Percentiles rank a stretch among this genome's conserved stretches.
Evolutionary conservation across 2,888 invertebrate genomes (phyloP).

Genomic region (Drosophila greeni): DNA sequence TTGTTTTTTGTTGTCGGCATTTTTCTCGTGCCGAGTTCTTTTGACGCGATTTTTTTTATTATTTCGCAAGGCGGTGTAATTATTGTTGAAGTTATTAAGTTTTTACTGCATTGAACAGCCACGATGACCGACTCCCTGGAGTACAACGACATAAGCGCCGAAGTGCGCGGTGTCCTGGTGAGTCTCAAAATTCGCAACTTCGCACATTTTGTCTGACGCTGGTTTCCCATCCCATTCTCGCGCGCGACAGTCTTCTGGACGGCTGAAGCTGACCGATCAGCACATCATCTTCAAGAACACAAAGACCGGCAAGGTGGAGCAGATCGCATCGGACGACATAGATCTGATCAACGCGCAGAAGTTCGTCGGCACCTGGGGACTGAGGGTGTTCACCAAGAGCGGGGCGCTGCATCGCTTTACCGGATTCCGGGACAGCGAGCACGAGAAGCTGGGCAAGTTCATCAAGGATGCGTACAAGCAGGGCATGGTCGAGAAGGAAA

Average conservation of each 20-base stretch:
- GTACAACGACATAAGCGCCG: conserved; percentile 90
- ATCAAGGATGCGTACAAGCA: conserved; percentile 90
- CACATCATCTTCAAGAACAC: conserved; percentile 95
- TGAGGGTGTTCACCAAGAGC: conserved; percentile 93
- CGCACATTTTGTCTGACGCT: conserved; percentile 36
- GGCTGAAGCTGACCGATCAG: conserved; percentile 94
- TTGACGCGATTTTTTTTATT: background rate
- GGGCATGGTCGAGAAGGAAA: conserved; percentile 93
- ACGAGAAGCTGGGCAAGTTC: conserved; percentile 95
- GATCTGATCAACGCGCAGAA: conserved; percentile 95
- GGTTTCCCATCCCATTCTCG: background rate
- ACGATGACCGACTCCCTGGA: conserved; percentile 89
- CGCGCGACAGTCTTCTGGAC: conserved; percentile 88
- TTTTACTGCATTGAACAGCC: conserved; percentile 13
- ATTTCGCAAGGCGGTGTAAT: conserved; percentile 43
- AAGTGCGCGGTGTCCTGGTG: conserved; percentile 93
- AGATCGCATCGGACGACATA: conserved; percentile 90
- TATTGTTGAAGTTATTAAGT: conserved; percentile 23
- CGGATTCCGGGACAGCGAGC: conserved; percentile 95
- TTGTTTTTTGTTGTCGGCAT: conserved; percentile 37
- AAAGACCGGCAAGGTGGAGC: conserved; percentile 97
- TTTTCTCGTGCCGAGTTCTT: conserved; percentile 35
- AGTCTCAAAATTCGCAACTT: conserved; percentile 67
- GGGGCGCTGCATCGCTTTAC: conserved; percentile 94
- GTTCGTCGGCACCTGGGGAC: conserved; percentile 93